Evolutionary conservation across 2,888 invertebrate species (phyloP).

Genomic region (Piscicola geometra): DNA sequence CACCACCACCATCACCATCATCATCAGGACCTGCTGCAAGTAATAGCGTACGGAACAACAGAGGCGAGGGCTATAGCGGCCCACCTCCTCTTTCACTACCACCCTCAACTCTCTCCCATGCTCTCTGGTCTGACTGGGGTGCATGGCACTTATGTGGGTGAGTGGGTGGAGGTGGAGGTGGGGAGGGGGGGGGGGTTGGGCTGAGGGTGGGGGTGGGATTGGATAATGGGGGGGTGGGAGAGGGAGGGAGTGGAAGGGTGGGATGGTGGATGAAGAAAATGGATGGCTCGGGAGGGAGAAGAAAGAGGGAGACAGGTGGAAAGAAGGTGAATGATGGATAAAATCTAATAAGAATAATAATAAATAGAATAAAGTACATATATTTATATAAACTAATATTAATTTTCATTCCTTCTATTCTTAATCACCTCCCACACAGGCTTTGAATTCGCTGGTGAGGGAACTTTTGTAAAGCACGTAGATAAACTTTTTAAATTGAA

Average conservation of each 20-base stretch:
- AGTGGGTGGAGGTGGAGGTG: conserved; percentile 50
- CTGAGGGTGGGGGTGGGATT: neutral
- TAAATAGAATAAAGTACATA: no score
- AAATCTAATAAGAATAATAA: no score
- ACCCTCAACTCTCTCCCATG: conserved; percentile 94
- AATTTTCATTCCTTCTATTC: no score
- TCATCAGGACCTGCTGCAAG: conserved; percentile 80
- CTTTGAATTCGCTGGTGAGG: conserved; percentile 37
- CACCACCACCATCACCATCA: no score
- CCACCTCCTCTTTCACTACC: conserved; percentile 94
- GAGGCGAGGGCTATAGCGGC: conserved; percentile 90
- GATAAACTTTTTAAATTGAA: neutral
- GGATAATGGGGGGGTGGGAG: neutral
- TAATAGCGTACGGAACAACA: conserved; percentile 92
- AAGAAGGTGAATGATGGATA: neutral
- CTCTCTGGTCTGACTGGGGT: conserved; percentile 68
- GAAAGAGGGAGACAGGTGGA: no score
- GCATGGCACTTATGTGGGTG: conserved; percentile 55
- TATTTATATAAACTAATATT: no score
- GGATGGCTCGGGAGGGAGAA: neutral
- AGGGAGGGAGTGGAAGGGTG: neutral
- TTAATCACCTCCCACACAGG: no score
- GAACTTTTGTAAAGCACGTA: neutral
- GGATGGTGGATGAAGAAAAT: neutral
- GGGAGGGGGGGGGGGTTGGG: neutral